These are phyloP conservation scores for Stenurella melanura DNA, from an alignment of 2,888 invertebrate genomes.

Conservation along the genomic window DNA sequence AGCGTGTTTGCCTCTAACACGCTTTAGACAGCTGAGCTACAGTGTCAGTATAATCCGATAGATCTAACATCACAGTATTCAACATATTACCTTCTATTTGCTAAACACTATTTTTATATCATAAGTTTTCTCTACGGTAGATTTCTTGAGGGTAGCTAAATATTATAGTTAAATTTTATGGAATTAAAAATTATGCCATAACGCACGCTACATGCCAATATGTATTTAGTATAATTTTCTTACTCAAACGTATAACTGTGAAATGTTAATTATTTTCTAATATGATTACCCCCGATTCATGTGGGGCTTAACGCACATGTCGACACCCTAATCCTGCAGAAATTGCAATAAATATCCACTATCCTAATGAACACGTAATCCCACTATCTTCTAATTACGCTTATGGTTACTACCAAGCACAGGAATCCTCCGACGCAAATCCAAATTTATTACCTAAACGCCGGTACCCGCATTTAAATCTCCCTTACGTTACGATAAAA, in stretches of 20 bases:
- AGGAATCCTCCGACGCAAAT: slow-evolving; percentile 61
- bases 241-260: background rate
- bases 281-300: slow-evolving; percentile 47
- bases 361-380: slow-evolving; percentile 69
- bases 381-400: slow-evolving; percentile 69
- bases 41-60: too few species aligned
- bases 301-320: slow-evolving; percentile 58
- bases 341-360: slow-evolving; percentile 67
- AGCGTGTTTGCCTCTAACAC: too few species aligned
- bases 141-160: background rate
- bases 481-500: slow-evolving; percentile 32
- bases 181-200: background rate
- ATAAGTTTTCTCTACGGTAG: background rate
- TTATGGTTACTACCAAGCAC: slow-evolving; percentile 59
- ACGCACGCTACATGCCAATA: background rate
- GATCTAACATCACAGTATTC: too few species aligned
- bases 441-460: slow-evolving; percentile 60
- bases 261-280: slow-evolving; percentile 27
- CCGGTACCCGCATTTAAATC: slow-evolving; percentile 63
- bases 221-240: background rate
- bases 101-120: background rate
- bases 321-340: slow-evolving; percentile 65
- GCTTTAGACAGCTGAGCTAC: too few species aligned
- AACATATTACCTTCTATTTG: too few species aligned
- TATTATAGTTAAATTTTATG: background rate